Conservation (phyloP, 1,140 invertebrate species). For the Parapsyche elsis region DNA sequence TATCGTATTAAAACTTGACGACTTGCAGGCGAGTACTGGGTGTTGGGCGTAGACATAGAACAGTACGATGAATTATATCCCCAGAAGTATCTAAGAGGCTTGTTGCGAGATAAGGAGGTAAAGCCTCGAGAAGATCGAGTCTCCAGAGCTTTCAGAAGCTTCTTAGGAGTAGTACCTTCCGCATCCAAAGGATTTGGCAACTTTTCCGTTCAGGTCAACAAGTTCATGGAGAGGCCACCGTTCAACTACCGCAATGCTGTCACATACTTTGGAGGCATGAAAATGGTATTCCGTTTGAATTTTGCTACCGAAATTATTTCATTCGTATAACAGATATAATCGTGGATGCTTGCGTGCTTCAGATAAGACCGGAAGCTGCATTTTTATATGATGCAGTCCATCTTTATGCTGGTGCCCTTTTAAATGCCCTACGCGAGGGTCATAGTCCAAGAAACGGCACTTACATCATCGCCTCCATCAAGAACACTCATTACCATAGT, state of each 20-base stretch:
- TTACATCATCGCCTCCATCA: slow-evolving; percentile 76
- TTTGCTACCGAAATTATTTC: too few relatives aligned
- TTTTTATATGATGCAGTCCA: slow-evolving; percentile 93
- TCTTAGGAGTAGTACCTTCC: slow-evolving; percentile 79
- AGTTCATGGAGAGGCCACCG: slow-evolving; percentile 80
- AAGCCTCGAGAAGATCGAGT: slow-evolving; percentile 62
- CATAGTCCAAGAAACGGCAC: slow-evolving; percentile 78
- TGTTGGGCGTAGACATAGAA: slow-evolving; percentile 90
- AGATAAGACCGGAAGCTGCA: slow-evolving; percentile 89
- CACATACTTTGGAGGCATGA: slow-evolving; percentile 74
- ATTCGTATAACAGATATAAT: too few relatives aligned
- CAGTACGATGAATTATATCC: slow-evolving; percentile 83
- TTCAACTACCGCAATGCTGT: slow-evolving; percentile 89
- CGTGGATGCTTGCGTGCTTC: slow-evolving; percentile 7
- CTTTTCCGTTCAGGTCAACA: slow-evolving; percentile 81
- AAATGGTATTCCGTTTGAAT: too few relatives aligned
- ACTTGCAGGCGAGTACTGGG: slow-evolving; percentile 83
- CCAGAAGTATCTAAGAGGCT: slow-evolving; percentile 78
- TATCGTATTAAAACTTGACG: slow-evolving; percentile 45
- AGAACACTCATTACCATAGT: slow-evolving; percentile 81
- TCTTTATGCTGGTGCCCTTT: slow-evolving; percentile 82
- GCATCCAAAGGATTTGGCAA: slow-evolving; percentile 77
- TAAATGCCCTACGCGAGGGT: slow-evolving; percentile 73
- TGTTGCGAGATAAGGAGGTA: slow-evolving; percentile 72
- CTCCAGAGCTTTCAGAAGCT: slow-evolving; percentile 75